phyloP scores from a whole-genome alignment of 1,140 invertebrate genomes.

The Drosophila kurseongensis region DNA sequence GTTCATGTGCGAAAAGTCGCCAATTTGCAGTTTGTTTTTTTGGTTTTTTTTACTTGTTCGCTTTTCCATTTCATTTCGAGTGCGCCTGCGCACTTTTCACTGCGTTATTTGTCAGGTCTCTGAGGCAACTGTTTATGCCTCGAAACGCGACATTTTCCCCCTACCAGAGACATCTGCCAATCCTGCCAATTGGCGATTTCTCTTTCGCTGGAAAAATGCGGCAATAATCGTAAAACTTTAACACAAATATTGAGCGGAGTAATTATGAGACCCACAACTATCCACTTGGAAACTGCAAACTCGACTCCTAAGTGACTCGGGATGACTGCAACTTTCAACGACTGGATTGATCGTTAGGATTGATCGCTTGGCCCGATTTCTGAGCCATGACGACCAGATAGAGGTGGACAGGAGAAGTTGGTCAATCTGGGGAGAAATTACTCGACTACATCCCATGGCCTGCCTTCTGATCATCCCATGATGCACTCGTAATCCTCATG shows the following conservation, averaged over 20 bases:
- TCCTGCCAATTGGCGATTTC: slow-evolving; percentile 70
- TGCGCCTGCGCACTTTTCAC: slow-evolving; percentile 66
- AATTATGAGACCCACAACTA: slow-evolving; percentile 67
- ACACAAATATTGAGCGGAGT: slow-evolving; percentile 76
- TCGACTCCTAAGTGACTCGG: slow-evolving; percentile 36
- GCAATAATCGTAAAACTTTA: slow-evolving; percentile 79
- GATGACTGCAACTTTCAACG: slow-evolving; percentile 42
- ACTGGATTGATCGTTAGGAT: slow-evolving; percentile 36
- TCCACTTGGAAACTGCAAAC: slow-evolving; percentile 25
- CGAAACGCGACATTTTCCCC: slow-evolving; percentile 49
- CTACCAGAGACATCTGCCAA: slow-evolving; percentile 51
- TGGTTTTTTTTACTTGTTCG: slow-evolving; percentile 26
- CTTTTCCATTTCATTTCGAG: slow-evolving; percentile 47
- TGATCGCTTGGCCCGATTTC: slow-evolving; percentile 39
- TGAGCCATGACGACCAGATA: slow-evolving; percentile 36
- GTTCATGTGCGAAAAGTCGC: slow-evolving; percentile 49
- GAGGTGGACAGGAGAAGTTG: slow-evolving; percentile 24
- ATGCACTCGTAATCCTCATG: slow-evolving; percentile 41
- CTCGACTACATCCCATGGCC: neutral
- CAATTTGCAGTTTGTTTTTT: slow-evolving; percentile 35
- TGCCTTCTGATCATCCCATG: slow-evolving; percentile 7
- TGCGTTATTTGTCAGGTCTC: slow-evolving; percentile 39
- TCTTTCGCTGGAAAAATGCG: slow-evolving; percentile 74
- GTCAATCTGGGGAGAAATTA: slow-evolving; percentile 13
- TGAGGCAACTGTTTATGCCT: slow-evolving; percentile 34